phyloP scores from a whole-genome alignment of 2,888 invertebrate genomes.

The Tholera decimalis region DNA sequence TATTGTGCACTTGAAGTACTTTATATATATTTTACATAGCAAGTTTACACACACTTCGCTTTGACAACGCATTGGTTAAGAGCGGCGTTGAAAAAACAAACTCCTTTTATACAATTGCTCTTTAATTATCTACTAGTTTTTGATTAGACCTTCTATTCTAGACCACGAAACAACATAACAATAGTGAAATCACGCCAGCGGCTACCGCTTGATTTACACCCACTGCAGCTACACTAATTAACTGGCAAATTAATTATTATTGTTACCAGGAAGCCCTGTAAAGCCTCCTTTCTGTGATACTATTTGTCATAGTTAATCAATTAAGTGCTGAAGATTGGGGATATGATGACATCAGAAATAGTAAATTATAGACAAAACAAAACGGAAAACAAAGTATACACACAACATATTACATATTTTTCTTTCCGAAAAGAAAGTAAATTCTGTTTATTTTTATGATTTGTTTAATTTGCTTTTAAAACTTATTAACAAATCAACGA shows the following conservation, averaged over 20 bases:
- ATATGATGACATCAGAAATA: not conserved
- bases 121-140: conserved; percentile 7
- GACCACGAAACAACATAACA: conserved; percentile 47
- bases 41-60: too few relatives aligned
- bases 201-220: conserved; percentile 76
- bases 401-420: too few relatives aligned
- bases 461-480: not conserved
- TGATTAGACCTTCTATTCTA: conserved; percentile 12
- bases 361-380: not conserved
- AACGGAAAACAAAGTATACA: not conserved
- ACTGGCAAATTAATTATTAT: conserved; percentile 87
- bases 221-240: conserved; percentile 83
- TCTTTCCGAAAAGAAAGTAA: not conserved
- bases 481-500: not conserved
- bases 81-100: not conserved
- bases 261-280: conserved; percentile 76
- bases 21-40: too few relatives aligned
- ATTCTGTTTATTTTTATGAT: not conserved
- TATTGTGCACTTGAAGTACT: too few relatives aligned
- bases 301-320: conserved; percentile 53
- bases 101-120: not conserved
- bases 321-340: conserved; percentile 8
- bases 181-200: conserved; percentile 63
- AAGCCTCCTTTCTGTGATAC: conserved; percentile 68
- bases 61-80: not conserved